Evolutionary conservation across 2,888 invertebrate genomes (phyloP).

Genomic region (Chymomyza procnemis): DNA sequence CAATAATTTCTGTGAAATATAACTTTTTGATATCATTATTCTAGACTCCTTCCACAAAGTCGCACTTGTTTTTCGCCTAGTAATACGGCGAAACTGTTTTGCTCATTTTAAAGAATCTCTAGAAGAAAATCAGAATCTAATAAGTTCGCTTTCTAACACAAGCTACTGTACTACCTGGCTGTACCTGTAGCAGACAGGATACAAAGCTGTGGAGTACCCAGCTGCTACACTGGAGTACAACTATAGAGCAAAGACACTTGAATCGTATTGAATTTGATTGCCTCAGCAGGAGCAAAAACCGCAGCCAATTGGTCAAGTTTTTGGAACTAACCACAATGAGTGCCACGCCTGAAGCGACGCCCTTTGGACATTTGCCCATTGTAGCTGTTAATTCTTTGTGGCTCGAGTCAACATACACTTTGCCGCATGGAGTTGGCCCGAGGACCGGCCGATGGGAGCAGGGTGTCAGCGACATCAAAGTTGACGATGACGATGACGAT

Average conservation of each 20-base stretch:
- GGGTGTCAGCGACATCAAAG: not conserved
- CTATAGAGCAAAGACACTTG: constrained; percentile 4
- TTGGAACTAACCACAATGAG: not conserved
- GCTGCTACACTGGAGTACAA: not conserved
- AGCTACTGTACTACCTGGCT: no score
- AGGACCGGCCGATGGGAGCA: not conserved
- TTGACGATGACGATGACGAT: constrained; percentile 28
- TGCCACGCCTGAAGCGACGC: not conserved
- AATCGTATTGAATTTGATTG: not conserved
- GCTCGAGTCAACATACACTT: not conserved
- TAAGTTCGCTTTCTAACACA: no score
- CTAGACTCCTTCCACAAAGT: no score
- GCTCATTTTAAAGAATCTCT: no score
- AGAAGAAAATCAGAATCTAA: no score
- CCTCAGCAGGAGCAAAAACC: not conserved
- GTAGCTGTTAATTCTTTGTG: not conserved
- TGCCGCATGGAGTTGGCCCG: not conserved
- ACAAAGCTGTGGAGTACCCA: no score
- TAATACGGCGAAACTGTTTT: no score
- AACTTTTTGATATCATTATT: no score
- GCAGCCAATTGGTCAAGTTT: not conserved
- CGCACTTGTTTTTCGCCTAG: no score
- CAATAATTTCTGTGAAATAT: no score
- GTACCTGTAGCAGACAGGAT: no score
- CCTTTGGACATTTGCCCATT: not conserved